phyloP scores from a whole-genome alignment of 2,113 vertebrate species.

The Zapornia atra region DNA sequence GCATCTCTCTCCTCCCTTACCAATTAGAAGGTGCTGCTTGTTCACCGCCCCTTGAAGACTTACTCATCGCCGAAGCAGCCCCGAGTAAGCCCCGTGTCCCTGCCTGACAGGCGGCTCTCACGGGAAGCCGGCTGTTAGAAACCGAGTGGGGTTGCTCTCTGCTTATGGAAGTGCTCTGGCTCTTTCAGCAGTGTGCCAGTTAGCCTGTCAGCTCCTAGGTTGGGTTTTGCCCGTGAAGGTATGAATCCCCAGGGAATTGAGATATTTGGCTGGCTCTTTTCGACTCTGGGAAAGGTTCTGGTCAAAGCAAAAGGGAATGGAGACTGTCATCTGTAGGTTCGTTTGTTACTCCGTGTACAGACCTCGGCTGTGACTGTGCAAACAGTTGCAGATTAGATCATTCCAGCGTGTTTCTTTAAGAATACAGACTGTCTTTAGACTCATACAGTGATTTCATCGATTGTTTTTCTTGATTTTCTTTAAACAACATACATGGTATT shows the following conservation, averaged over 20 bases:
- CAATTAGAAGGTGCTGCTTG: rapidly evolving
- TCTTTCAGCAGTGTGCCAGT: background rate
- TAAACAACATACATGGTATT: background rate
- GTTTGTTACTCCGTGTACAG: background rate
- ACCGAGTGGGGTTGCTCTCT: rapidly evolving
- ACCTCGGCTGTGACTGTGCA: background rate
- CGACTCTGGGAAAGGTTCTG: background rate
- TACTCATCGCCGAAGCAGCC: background rate
- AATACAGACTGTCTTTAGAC: background rate
- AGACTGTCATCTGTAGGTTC: background rate
- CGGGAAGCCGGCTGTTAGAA: background rate
- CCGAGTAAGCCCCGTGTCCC: background rate
- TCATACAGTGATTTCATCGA: background rate
- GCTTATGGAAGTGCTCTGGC: background rate
- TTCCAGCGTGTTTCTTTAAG: background rate
- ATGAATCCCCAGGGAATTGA: background rate
- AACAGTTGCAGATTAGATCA: background rate
- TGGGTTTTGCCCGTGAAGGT: background rate
- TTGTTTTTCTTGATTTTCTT: background rate
- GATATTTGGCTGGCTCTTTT: background rate
- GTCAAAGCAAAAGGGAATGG: background rate
- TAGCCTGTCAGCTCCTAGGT: background rate
- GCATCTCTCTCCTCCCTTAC: background rate
- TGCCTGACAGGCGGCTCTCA: background rate
- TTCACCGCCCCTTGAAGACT: background rate